Percentiles rank a stretch among this genome's conserved stretches.
These are phyloP conservation scores for Nowickia ferox DNA, from an alignment of 2,888 invertebrate genomes.

Conservation along the genomic window DNA sequence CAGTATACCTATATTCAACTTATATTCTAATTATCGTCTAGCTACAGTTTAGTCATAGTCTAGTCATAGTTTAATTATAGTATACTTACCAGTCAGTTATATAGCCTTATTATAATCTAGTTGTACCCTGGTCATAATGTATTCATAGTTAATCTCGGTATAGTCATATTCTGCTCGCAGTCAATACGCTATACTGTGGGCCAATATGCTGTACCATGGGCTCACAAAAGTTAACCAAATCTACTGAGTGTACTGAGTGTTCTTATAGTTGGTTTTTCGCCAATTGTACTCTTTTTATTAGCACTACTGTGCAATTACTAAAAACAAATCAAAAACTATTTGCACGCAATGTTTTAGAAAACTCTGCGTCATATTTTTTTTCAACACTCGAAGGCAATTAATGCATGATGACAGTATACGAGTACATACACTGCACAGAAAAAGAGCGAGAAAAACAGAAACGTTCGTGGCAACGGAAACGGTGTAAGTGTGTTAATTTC, in stretches of 20 bases:
- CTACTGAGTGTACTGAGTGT: too few species aligned
- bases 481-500: slow-evolving; percentile 42
- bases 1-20: too few species aligned
- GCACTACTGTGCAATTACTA: not conserved
- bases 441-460: not conserved
- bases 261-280: not conserved
- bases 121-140: not conserved
- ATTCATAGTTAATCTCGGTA: not conserved
- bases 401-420: slow-evolving; percentile 46
- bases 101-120: too few species aligned
- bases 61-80: too few species aligned
- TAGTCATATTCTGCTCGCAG: too few species aligned
- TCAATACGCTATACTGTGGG: too few species aligned
- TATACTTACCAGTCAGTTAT: too few species aligned
- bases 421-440: not conserved
- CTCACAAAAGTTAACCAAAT: too few species aligned
- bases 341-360: slow-evolving; percentile 14
- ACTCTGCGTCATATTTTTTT: not conserved
- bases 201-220: too few species aligned
- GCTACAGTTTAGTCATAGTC: too few species aligned
- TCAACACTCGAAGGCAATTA: slow-evolving; percentile 53
- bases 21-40: too few species aligned
- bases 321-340: not conserved
- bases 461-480: slow-evolving; percentile 16
- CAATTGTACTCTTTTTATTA: not conserved